These are phyloP conservation scores for Petaurus breviceps DNA, from an alignment of 2,113 vertebrate species.

Conservation along the genomic window DNA sequence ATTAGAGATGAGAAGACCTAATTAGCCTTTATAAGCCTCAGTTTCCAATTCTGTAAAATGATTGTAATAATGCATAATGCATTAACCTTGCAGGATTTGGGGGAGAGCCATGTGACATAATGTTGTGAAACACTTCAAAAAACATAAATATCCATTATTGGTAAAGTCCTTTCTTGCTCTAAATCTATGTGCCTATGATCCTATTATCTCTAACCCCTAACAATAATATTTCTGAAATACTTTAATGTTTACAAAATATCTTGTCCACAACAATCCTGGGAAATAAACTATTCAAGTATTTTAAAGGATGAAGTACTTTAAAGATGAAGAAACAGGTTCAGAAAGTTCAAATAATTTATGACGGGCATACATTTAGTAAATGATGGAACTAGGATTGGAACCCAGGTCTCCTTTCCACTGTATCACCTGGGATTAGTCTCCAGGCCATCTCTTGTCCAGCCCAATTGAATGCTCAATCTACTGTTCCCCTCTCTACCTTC, in stretches of 20 bases:
- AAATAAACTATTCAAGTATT: not conserved
- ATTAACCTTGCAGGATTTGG: not conserved
- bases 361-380: not conserved
- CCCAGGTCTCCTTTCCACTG: not conserved
- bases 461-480: not conserved
- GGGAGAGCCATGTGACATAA: not conserved
- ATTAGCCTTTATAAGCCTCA: not conserved
- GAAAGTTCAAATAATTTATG: not conserved
- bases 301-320: not conserved
- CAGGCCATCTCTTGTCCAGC: not conserved
- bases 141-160: not conserved
- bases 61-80: not conserved
- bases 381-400: not conserved
- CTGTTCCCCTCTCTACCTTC: not conserved
- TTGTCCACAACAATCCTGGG: not conserved
- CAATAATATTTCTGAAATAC: not conserved
- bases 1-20: not conserved
- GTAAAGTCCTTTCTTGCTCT: not conserved
- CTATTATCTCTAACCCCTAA: not conserved
- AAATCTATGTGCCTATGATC: not conserved
- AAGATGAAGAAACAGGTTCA: not conserved
- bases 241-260: not conserved
- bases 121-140: not conserved
- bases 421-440: not conserved
- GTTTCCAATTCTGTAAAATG: not conserved